Percentiles rank a stretch among this genome's conserved stretches.
Evolutionary conservation across 2,888 invertebrate species (phyloP).

Genomic region (Cryptocephalus moraei): DNA sequence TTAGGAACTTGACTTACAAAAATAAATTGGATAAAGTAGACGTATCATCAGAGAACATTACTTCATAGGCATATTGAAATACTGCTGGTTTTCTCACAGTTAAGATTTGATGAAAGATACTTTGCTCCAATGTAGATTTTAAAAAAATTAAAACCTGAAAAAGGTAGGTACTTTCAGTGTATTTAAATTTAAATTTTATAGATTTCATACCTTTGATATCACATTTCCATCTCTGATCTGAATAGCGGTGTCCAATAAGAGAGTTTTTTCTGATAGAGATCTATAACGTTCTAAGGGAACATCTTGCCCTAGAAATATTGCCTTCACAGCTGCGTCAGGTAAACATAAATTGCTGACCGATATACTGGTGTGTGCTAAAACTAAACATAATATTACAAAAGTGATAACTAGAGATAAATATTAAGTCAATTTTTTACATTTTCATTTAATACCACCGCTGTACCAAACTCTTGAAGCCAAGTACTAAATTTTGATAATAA

Average conservation of each 20-base stretch:
- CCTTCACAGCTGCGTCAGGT: background rate
- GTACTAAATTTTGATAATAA: too few species aligned
- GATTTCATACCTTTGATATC: background rate
- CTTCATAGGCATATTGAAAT: background rate
- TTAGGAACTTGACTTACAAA: background rate
- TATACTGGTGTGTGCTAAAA: too few species aligned
- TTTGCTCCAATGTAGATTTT: background rate
- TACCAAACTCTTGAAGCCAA: too few species aligned
- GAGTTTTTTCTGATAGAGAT: background rate
- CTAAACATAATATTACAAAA: too few species aligned
- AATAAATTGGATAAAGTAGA: background rate
- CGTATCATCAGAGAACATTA: background rate
- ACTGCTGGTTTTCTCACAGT: constrained; percentile 4
- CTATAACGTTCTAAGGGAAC: background rate
- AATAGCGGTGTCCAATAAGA: background rate
- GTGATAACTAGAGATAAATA: too few species aligned
- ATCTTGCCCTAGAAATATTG: background rate
- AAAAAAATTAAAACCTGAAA: background rate
- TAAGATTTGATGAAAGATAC: background rate
- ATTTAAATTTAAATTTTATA: background rate
- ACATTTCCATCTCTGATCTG: background rate
- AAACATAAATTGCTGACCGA: background rate
- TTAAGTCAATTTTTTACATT: too few species aligned
- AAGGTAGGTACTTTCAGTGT: constrained; percentile 3
- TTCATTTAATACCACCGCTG: too few species aligned